Conservation (phyloP, 2,888 invertebrate genomes). For the Trachelus troglodyta region DNA sequence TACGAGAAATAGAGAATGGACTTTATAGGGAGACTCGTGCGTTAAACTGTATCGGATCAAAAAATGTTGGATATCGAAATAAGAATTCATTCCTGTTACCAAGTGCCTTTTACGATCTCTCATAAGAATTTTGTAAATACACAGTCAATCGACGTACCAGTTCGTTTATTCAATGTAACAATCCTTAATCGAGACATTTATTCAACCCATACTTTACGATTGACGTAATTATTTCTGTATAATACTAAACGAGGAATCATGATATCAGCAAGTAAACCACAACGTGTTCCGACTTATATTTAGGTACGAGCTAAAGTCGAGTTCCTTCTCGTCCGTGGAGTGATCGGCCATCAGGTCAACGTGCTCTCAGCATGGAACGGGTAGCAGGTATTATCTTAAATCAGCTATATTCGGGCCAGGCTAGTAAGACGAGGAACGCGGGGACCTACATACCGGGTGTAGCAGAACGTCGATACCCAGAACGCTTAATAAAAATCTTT, state of each 20-base stretch:
- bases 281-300: neutral
- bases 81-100: neutral
- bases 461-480: conserved; percentile 4
- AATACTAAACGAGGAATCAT: neutral
- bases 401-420: conserved; percentile 16
- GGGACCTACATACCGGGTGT: conserved; percentile 16
- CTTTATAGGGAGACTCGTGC: neutral
- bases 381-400: conserved; percentile 15
- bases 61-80: neutral
- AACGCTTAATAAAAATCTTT: neutral
- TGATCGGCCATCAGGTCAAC: conserved; percentile 49
- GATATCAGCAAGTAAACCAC: neutral
- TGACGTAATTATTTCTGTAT: neutral
- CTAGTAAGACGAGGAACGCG: conserved; percentile 6
- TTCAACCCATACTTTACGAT: neutral
- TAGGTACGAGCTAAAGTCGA: conserved; percentile 1
- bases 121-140: neutral
- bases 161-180: neutral
- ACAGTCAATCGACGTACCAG: neutral
- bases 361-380: conserved; percentile 41
- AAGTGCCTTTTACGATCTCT: neutral
- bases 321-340: conserved; percentile 1
- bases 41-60: neutral
- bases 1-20: neutral
- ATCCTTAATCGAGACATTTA: neutral